Percentiles rank a stretch among this genome's conserved stretches.
Evolutionary conservation across 2,888 invertebrate genomes (phyloP).

Genomic region (Drosophila kambysellisi): DNA sequence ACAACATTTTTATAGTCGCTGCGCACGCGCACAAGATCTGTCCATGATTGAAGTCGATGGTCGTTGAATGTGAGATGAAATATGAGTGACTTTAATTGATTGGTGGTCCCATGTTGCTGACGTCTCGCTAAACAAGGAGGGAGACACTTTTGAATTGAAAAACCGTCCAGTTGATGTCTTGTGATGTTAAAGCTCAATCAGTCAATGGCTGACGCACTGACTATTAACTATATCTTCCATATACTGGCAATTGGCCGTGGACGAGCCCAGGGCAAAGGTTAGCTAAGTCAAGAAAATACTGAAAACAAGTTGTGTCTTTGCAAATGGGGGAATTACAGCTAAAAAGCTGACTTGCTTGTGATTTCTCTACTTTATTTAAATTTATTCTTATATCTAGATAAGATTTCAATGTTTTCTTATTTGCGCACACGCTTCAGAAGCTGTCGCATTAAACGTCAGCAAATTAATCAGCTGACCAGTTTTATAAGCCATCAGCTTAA

Average conservation of each 20-base stretch:
- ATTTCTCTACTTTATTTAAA: background rate
- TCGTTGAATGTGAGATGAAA: slow-evolving; percentile 42
- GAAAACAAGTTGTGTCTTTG: background rate
- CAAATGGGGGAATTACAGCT: too few species aligned
- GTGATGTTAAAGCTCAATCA: slow-evolving; percentile 29
- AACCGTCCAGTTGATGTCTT: slow-evolving; percentile 32
- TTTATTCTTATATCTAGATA: background rate
- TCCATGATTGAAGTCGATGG: slow-evolving; percentile 15
- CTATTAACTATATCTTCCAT: background rate
- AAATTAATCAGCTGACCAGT: slow-evolving; percentile 26
- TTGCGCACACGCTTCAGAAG: background rate
- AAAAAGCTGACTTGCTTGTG: background rate
- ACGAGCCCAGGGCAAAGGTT: background rate
- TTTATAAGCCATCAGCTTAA: background rate
- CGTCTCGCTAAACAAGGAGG: slow-evolving; percentile 20
- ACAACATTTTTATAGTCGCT: slow-evolving; percentile 20
- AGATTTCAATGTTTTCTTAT: slow-evolving; percentile 4
- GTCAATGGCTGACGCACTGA: slow-evolving; percentile 1
- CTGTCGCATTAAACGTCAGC: slow-evolving; percentile 2
- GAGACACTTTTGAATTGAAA: slow-evolving; percentile 24
- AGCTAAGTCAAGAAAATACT: background rate
- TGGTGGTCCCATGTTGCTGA: slow-evolving; percentile 39
- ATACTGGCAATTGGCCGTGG: background rate
- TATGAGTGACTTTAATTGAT: slow-evolving; percentile 51
- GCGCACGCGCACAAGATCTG: slow-evolving; percentile 57